Conservation (phyloP, 2,113 vertebrate genomes). For the Aepyceros melampus region DNA sequence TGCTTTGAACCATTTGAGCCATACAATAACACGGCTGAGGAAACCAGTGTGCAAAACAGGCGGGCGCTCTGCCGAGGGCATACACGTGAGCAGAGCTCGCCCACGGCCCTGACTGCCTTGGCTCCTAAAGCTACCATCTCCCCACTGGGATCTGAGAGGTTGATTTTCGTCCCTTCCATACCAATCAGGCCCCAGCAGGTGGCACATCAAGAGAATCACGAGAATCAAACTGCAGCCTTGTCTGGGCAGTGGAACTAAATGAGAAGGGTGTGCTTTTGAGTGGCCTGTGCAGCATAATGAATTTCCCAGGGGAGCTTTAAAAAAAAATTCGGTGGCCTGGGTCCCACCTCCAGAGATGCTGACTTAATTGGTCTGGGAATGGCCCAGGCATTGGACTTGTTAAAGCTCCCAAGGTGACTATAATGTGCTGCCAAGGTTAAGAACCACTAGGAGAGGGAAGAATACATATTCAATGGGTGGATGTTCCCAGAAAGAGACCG, state of each 20-base stretch:
- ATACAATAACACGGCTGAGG: background rate
- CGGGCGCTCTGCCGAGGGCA: rapidly evolving
- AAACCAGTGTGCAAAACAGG: background rate
- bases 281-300: background rate
- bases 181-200: too few relatives aligned
- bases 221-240: background rate
- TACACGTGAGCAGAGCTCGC: rapidly evolving
- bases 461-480: too few relatives aligned
- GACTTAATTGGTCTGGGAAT: background rate
- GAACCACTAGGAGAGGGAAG: background rate
- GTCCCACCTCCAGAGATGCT: background rate
- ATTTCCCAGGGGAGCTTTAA: background rate
- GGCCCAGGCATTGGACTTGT: background rate
- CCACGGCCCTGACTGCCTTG: rapidly evolving
- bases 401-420: background rate
- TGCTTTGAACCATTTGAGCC: background rate
- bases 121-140: background rate
- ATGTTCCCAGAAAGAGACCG: background rate
- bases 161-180: background rate
- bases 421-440: background rate
- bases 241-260: background rate
- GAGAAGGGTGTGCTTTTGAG: background rate
- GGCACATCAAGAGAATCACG: background rate
- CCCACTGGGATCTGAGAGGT: background rate
- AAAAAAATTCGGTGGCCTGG: background rate